Conservation (phyloP, 2,113 vertebrate species). For the Mola mola region DNA sequence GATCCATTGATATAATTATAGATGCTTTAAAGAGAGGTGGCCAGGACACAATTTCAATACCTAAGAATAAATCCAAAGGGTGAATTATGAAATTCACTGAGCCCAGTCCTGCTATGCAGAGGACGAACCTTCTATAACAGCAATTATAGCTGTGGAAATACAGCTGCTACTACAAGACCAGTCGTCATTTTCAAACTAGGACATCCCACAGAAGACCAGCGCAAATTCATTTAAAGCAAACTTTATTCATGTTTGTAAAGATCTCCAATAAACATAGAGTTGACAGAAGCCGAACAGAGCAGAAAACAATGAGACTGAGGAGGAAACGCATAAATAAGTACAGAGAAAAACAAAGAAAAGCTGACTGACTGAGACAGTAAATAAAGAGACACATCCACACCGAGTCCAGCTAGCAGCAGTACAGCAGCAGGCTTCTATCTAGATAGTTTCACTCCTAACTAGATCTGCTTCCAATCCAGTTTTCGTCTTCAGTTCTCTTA, state of each 20-base stretch:
- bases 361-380: constrained; percentile 17
- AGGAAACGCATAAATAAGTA: constrained; percentile 49
- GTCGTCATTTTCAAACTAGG: too few relatives aligned
- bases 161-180: too few relatives aligned
- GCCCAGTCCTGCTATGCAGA: too few relatives aligned
- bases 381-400: constrained; percentile 56
- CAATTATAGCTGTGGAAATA: too few relatives aligned
- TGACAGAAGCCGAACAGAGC: constrained; percentile 36
- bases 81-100: too few relatives aligned
- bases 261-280: constrained; percentile 36
- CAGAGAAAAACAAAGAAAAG: constrained; percentile 13
- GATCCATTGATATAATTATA: too few relatives aligned
- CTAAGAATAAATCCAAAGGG: too few relatives aligned
- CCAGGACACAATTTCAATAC: too few relatives aligned
- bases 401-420: constrained; percentile 56
- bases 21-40: too few relatives aligned
- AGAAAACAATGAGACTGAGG: constrained; percentile 24
- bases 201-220: background rate
- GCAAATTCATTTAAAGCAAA: constrained; percentile 54
- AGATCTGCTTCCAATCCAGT: constrained; percentile 64
- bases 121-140: too few relatives aligned
- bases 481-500: constrained; percentile 32
- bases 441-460: constrained; percentile 10
- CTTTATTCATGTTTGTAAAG: constrained; percentile 70
- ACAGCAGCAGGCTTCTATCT: constrained; percentile 55